Evolutionary conservation across 2,888 invertebrate species (phyloP).

Genomic region (Torymus texanus): DNA sequence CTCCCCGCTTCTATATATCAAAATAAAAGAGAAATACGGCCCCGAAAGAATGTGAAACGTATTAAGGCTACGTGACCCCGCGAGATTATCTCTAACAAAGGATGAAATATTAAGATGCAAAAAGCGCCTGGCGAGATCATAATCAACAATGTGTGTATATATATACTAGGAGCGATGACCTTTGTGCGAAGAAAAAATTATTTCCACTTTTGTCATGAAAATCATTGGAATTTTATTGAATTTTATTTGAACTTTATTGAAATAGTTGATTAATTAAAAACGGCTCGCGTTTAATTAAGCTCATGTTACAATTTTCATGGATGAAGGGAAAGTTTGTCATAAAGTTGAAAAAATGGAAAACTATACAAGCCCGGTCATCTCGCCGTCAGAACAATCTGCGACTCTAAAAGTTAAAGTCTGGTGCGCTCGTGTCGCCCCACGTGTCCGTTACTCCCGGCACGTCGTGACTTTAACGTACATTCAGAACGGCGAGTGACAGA

Average conservation of each 20-base stretch:
- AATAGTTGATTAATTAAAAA: no score
- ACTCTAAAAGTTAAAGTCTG: slow-evolving; percentile 1
- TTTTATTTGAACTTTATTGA: no score
- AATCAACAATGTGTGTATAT: slow-evolving; percentile 8
- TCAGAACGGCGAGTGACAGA: slow-evolving; percentile 16
- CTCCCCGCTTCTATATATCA: slow-evolving; percentile 36
- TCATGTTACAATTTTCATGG: background rate
- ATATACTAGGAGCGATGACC: slow-evolving; percentile 24
- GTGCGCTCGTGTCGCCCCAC: background rate
- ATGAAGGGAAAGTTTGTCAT: background rate
- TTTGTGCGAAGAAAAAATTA: background rate
- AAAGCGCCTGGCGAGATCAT: slow-evolving; percentile 19
- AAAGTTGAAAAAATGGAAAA: background rate
- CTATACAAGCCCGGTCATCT: background rate
- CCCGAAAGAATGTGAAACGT: slow-evolving; percentile 44
- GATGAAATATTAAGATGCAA: slow-evolving; percentile 46
- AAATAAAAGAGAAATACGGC: slow-evolving; percentile 48
- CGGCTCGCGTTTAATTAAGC: no score
- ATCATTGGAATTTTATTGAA: no score
- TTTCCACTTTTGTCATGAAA: background rate
- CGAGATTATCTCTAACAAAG: slow-evolving; percentile 46
- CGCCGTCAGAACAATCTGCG: slow-evolving; percentile 6
- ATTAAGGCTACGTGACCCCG: slow-evolving; percentile 32
- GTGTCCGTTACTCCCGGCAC: background rate
- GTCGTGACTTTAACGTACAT: slow-evolving; percentile 30